phyloP scores from a whole-genome alignment of 92 coral and sea anemone genomes.

The Paragorgia papillata region DNA sequence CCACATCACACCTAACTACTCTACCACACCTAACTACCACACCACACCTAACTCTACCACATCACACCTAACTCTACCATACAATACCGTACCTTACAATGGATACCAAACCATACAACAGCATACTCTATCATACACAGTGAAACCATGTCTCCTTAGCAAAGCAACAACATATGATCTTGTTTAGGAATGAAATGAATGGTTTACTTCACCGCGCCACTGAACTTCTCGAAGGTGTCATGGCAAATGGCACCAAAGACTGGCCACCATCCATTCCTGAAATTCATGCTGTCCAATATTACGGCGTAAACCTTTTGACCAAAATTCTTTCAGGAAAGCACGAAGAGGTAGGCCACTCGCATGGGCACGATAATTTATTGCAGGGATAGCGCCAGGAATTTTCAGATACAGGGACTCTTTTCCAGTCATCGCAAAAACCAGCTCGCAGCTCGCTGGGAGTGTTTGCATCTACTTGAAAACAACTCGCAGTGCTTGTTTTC shows the following conservation, averaged over 20 bases:
- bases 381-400: background rate
- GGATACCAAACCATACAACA: conserved; percentile 5
- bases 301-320: conserved; percentile 25
- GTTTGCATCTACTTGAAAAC: too few species aligned
- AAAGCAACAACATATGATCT: background rate
- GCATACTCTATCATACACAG: background rate
- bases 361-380: background rate
- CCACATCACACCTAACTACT: background rate
- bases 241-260: conserved; percentile 39
- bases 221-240: conserved; percentile 38
- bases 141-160: background rate
- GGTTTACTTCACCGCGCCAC: conserved; percentile 20
- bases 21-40: too few species aligned
- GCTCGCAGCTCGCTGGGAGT: too few species aligned
- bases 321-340: conserved; percentile 40
- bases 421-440: too few species aligned
- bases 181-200: conserved; percentile 25
- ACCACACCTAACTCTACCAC: too few species aligned
- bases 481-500: too few species aligned
- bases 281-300: conserved; percentile 42
- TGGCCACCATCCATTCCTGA: conserved; percentile 45
- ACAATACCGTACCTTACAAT: conserved; percentile 4
- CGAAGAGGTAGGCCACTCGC: conserved; percentile 23
- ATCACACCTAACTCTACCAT: too few species aligned
- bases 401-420: too few species aligned